Base-by-base conservation (phyloP, 2,113 vertebrate genomes). In the Sialia sialis region DNA sequence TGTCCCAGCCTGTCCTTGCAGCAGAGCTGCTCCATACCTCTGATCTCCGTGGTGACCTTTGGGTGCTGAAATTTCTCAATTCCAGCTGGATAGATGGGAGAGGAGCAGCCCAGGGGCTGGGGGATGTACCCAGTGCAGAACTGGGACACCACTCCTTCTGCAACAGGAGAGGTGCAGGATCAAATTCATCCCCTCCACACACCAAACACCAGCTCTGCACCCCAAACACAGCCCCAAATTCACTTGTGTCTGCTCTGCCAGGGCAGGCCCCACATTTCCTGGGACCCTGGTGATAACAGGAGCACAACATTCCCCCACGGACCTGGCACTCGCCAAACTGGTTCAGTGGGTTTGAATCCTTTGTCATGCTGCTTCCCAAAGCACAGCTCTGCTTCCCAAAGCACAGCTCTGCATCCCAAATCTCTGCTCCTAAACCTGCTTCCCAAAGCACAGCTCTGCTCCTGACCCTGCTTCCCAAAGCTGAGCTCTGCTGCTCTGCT, bases 241-340 rank as follows among this genome's bases (percentile, higher is more conserved):
- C 48, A 7, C 30, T 4, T 9, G 36, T 16, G 18, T 13, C 25
- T 5, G 14, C 23, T 26, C 38, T 32, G 68, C 59, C 0, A 0
- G 48, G 13, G 29, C 84, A 68, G 54, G 54, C 4, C 32, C 52
- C 16, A 2, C 69, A 8, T 36, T 36, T 18, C 48, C 39, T 5
- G 25, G 39, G 32, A 13, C 59, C 0, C 1, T 1, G 7, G 68
- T 2, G 69, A 7, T 58, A 23, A n/a, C 14, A 16, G 25, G 52
- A 34, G 34, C 64, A 2, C 58, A 34, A 10, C 25, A 3, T 3
- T 72, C n/a, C 38, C n/a, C 34, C 44, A 0, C 0, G 3, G 70
- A 52, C 16, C 55, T 66, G 4, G 52, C 0, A 0, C 62, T 4
- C 0, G 0, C 43, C 43, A 3, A 0, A 39, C 39, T 15, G 69